Evolutionary conservation across 2,888 invertebrate species (phyloP), one percentile per base, ranked within the genome.

Genomic region (Heliothis peltigera): DNA sequence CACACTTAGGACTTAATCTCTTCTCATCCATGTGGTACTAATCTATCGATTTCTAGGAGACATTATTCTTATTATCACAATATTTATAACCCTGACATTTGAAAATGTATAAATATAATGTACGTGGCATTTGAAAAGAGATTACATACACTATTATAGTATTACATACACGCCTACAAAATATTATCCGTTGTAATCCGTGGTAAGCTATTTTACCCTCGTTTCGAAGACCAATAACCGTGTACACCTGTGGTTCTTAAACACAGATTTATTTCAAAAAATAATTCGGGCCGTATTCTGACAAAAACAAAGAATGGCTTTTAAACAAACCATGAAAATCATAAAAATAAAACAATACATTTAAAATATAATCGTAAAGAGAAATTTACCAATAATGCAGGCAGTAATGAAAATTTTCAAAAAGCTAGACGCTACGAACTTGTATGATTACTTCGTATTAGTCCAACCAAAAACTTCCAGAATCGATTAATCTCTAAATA

Each of bases 401-500:
- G 19, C 21, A 0, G 51, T 51, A 44, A 10, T 39, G n/a, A 49
- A 5, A 49, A 10, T 44, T 69, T 8, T 32, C 4, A 10, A 5
- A 46, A 51, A 48, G 28, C 32, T n/a, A 19, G 46, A 64, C 17
- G 19, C 19, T 63, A 42, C 17, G 17, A 18, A 15, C 17, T 22
- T 17, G 17, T 25, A 10, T 47, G 19, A 47, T 17, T 15, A 42
- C n/a, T 42, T n/a, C 17, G 42, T 52, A 57, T n/a, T n/a, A n/a
- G n/a, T n/a, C n/a, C 18, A 63, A 15, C 17, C 49, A 48, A 48
- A 62, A 75, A 63, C 61, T 63, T 49, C 25, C n/a, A 49, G 35
- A 49, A 60, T 58, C 62, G 67, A 61, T 58, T 39, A 51, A 75
- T 28, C 59, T 48, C 15, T 64, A 43, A 69, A 77, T 80, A 73